Conservation (phyloP, 2,888 invertebrate species). For the Caenorhabditis imperialis region DNA sequence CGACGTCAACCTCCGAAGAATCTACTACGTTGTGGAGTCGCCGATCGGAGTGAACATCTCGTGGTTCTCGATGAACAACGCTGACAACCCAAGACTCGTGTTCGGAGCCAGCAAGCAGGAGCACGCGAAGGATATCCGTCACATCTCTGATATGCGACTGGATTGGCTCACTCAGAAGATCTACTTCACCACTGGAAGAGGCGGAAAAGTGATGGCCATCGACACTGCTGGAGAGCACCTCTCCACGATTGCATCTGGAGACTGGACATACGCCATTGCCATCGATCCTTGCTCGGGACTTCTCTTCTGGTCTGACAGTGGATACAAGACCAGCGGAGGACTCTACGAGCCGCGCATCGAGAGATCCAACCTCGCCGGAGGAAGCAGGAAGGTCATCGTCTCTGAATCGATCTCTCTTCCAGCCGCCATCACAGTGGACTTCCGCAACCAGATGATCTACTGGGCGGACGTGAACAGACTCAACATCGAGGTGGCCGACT, state of each 20-base stretch:
- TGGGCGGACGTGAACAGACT: constrained; percentile 93
- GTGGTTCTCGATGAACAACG: constrained; percentile 78
- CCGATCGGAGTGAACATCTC: constrained; percentile 77
- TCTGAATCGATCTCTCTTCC: constrained; percentile 93
- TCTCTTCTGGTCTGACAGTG: constrained; percentile 89
- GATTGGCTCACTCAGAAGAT: constrained; percentile 98
- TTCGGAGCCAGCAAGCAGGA: constrained; percentile 67
- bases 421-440: constrained; percentile 94
- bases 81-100: constrained; percentile 72
- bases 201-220: constrained; percentile 81
- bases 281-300: constrained; percentile 95
- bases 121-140: constrained; percentile 63
- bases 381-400: constrained; percentile 85
- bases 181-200: constrained; percentile 96
- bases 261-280: constrained; percentile 93
- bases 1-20: constrained; percentile 72
- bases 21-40: constrained; percentile 75
- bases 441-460: constrained; percentile 87
- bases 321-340: constrained; percentile 75
- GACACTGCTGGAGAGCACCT: constrained; percentile 64
- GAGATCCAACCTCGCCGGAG: constrained; percentile 95
- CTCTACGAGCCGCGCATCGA: constrained; percentile 84
- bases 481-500: constrained; percentile 91
- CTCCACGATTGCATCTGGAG: constrained; percentile 87
- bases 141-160: constrained; percentile 80